Conservation (phyloP, 2,888 invertebrate species). For the Scaptomyza polygonia region DNA sequence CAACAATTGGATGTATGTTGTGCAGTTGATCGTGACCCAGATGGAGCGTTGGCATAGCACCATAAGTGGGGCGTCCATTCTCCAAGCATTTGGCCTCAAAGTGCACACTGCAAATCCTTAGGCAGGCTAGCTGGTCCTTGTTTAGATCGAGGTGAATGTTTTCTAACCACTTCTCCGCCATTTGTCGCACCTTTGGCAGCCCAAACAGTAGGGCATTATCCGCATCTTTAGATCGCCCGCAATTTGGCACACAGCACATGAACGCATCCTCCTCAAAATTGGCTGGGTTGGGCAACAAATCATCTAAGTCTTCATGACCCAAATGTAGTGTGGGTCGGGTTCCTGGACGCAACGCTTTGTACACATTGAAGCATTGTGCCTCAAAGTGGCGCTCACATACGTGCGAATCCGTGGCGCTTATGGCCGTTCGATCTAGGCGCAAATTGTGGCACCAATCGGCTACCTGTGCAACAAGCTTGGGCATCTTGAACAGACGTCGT, state of each 20-base stretch:
- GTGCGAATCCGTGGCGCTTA: constrained; percentile 33
- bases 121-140: constrained; percentile 25
- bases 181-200: constrained; percentile 51
- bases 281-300: constrained; percentile 63
- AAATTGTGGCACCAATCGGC: constrained; percentile 74
- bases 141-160: constrained; percentile 55
- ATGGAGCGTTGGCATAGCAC: constrained; percentile 68
- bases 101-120: constrained; percentile 63
- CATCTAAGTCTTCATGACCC: constrained; percentile 50
- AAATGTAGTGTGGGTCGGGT: constrained; percentile 73
- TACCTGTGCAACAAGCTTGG: constrained; percentile 39
- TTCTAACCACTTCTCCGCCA: constrained; percentile 66
- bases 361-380: constrained; percentile 50
- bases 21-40: constrained; percentile 58
- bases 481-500: constrained; percentile 56
- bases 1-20: constrained; percentile 30
- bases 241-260: constrained; percentile 61
- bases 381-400: constrained; percentile 79
- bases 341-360: constrained; percentile 43
- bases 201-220: constrained; percentile 41
- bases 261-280: constrained; percentile 15
- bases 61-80: constrained; percentile 34
- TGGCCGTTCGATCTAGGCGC: constrained; percentile 15
- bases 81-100: constrained; percentile 58
- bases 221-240: constrained; percentile 32